Percentiles rank a stretch among this genome's conserved stretches.
Evolutionary conservation across 2,888 invertebrate species (phyloP).

Genomic region (Microctonus brassicae): DNA sequence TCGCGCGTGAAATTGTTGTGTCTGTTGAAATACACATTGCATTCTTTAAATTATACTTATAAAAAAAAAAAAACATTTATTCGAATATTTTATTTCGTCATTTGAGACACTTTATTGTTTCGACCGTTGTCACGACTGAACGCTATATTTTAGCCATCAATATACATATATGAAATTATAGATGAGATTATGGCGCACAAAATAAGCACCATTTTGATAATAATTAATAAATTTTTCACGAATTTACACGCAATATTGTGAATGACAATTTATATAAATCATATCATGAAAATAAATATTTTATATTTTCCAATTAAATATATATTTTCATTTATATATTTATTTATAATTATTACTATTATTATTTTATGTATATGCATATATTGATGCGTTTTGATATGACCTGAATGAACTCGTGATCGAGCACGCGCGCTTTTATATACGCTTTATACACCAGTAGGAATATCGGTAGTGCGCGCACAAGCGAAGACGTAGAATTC

Average conservation of each 20-base stretch:
- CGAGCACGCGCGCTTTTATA: background rate
- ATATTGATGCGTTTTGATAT: background rate
- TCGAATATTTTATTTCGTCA: too few relatives aligned
- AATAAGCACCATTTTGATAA: too few relatives aligned
- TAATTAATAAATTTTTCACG: too few relatives aligned
- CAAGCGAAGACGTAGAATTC: conserved; percentile 34
- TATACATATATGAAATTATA: too few relatives aligned
- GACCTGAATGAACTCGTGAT: conserved; percentile 6
- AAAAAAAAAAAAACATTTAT: background rate
- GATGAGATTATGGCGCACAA: too few relatives aligned
- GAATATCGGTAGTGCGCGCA: conserved; percentile 36
- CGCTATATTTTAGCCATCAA: too few relatives aligned
- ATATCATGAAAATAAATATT: too few relatives aligned
- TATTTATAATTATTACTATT: background rate
- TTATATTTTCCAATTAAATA: background rate
- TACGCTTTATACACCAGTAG: background rate
- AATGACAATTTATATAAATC: too few relatives aligned
- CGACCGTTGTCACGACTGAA: too few relatives aligned
- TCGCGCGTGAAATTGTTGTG: background rate
- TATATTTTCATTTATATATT: background rate
- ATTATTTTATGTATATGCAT: background rate
- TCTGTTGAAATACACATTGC: background rate
- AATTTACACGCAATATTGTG: too few relatives aligned
- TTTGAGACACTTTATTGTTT: too few relatives aligned
- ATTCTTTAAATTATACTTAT: background rate